Percentiles rank a stretch among this genome's conserved stretches.
Evolutionary conservation across 1,140 invertebrate genomes (phyloP).

Genomic region (Eupeodes corollae): DNA sequence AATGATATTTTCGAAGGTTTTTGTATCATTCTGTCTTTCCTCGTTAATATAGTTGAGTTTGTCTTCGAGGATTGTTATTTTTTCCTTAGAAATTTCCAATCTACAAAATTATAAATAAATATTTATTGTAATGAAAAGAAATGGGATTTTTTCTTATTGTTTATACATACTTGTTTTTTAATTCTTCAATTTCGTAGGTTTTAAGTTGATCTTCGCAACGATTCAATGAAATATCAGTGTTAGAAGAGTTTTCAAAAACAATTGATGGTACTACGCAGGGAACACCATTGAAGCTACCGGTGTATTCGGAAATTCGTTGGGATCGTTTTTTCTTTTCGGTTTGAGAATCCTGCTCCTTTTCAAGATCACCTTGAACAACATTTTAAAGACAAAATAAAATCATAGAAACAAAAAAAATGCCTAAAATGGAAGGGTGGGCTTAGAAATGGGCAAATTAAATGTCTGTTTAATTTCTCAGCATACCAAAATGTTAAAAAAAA

Average conservation of each 20-base stretch:
- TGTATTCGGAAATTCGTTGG: slow-evolving; percentile 29
- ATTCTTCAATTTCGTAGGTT: slow-evolving; percentile 14
- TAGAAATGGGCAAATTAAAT: no score
- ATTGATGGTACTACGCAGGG: slow-evolving; percentile 25
- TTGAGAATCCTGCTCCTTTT: slow-evolving; percentile 27
- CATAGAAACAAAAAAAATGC: no score
- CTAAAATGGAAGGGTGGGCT: no score
- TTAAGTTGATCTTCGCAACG: slow-evolving; percentile 9
- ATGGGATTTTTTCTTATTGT: no score
- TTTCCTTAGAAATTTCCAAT: slow-evolving; percentile 29
- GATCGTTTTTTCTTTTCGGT: slow-evolving; percentile 27
- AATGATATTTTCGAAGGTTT: slow-evolving; percentile 19
- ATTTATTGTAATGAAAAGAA: neutral
- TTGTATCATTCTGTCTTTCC: slow-evolving; percentile 25
- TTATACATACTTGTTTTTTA: slow-evolving; percentile 22
- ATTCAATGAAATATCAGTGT: slow-evolving; percentile 4
- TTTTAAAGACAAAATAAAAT: neutral
- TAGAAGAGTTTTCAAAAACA: slow-evolving; percentile 24
- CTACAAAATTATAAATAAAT: slow-evolving; percentile 7
- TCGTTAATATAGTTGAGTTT: slow-evolving; percentile 20
- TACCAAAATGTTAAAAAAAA: no score
- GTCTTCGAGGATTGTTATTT: slow-evolving; percentile 23
- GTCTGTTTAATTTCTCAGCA: no score
- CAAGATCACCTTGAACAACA: slow-evolving; percentile 12
- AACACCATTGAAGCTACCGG: slow-evolving; percentile 17